These are phyloP conservation scores for Hippoglossus hippoglossus DNA, from an alignment of 2,797 vertebrate species.

Conservation along the genomic window DNA sequence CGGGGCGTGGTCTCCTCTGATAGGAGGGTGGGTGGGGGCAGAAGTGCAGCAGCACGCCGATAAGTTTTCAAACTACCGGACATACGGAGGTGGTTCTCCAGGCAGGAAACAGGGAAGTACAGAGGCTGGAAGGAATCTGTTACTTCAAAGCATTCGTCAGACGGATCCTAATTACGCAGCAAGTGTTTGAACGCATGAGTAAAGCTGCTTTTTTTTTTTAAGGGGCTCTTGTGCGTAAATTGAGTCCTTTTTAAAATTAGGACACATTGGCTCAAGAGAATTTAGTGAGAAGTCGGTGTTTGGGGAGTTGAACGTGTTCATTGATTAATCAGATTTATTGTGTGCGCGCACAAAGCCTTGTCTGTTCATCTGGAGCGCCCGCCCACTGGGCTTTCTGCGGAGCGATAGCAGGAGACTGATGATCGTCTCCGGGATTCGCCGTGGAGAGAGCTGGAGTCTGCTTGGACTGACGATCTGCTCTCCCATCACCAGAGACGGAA, in stretches of 20 bases:
- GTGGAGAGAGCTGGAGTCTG: slow-evolving; percentile 50
- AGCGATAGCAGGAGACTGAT: slow-evolving; percentile 72
- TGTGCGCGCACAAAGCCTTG: slow-evolving; percentile 63
- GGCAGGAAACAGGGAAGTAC: slow-evolving; percentile 53
- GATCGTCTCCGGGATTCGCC: slow-evolving; percentile 69
- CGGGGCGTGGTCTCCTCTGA: slow-evolving; percentile 62
- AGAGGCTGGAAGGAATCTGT: slow-evolving; percentile 23
- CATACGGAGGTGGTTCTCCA: slow-evolving; percentile 50
- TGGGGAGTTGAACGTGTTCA: slow-evolving; percentile 20
- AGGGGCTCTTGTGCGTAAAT: slow-evolving; percentile 1
- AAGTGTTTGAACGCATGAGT: neutral
- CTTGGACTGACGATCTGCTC: slow-evolving; percentile 31
- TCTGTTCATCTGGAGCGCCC: slow-evolving; percentile 68
- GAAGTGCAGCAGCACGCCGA: slow-evolving; percentile 43
- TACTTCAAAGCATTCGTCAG: too few relatives aligned
- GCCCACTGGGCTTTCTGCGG: slow-evolving; percentile 73
- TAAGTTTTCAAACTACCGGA: slow-evolving; percentile 71
- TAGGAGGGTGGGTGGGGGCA: slow-evolving; percentile 35
- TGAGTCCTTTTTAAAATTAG: neutral
- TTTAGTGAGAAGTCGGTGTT: neutral
- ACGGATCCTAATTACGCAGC: too few relatives aligned
- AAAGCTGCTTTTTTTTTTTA: neutral
- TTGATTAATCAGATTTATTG: slow-evolving; percentile 59
- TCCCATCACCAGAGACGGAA: neutral
- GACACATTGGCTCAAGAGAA: slow-evolving; percentile 32